phyloP scores from a whole-genome alignment of 2,113 vertebrate genomes.

The Trogon melanurus region DNA sequence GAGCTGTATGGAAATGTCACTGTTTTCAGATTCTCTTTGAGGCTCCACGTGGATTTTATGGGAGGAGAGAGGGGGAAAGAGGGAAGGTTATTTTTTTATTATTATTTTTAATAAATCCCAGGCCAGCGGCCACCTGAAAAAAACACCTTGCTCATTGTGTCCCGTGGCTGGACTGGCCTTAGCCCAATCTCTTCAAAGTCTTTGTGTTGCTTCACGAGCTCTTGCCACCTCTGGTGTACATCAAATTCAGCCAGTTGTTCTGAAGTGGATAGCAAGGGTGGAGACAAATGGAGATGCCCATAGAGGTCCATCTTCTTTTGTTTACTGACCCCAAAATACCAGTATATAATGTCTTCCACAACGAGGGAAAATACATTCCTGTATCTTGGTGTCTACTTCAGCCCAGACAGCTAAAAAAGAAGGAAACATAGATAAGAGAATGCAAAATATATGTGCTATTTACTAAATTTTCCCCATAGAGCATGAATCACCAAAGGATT shows the following conservation, averaged over 20 bases:
- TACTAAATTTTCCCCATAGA: not conserved
- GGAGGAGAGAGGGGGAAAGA: not conserved
- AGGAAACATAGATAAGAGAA: not conserved
- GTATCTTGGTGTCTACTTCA: not conserved
- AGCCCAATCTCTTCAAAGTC: not conserved
- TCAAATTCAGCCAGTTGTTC: not conserved
- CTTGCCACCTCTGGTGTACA: not conserved
- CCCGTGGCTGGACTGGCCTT: not conserved
- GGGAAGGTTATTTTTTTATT: not conserved
- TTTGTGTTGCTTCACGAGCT: not conserved
- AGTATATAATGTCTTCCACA: not conserved
- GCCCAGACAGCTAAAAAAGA: not conserved
- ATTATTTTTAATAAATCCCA: constrained; percentile 13
- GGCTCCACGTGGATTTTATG: constrained; percentile 2
- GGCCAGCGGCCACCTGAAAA: not conserved
- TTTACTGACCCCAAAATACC: not conserved
- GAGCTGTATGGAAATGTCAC: not conserved
- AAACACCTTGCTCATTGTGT: not conserved
- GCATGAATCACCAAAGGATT: not conserved
- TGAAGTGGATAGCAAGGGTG: not conserved
- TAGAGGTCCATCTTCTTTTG: not conserved
- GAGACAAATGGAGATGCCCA: not conserved
- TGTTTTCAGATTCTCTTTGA: constrained; percentile 12
- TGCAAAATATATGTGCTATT: not conserved
- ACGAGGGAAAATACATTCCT: not conserved